These are phyloP conservation scores for Thera britannica DNA, from an alignment of 2,888 invertebrate species.

Conservation along the genomic window DNA sequence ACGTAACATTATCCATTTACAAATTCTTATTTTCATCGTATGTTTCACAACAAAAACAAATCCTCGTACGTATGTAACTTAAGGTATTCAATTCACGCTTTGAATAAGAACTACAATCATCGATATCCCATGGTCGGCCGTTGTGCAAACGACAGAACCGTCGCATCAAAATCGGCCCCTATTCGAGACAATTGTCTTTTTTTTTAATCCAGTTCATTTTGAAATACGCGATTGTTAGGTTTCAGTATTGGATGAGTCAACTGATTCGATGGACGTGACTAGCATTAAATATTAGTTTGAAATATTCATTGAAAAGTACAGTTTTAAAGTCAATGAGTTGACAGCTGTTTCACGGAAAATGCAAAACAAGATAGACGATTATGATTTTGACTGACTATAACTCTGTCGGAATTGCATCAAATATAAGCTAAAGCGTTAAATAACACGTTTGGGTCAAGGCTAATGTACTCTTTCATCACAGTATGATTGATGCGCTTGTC, in stretches of 20 bases:
- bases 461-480: conserved; percentile 1
- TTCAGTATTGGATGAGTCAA: conserved; percentile 34
- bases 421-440: not conserved
- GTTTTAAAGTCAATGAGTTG: conserved; percentile 8
- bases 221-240: conserved; percentile 22
- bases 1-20: not conserved
- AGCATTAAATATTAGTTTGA: conserved; percentile 18
- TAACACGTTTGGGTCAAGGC: conserved; percentile 2
- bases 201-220: conserved; percentile 28
- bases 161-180: conserved; percentile 29
- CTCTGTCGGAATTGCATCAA: not conserved
- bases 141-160: conserved; percentile 35
- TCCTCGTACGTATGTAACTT: not conserved
- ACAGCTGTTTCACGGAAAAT: conserved; percentile 1
- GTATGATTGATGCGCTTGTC: conserved; percentile 3
- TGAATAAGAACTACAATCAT: conserved; percentile 37
- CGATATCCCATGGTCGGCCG: conserved; percentile 36
- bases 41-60: conserved; percentile 7
- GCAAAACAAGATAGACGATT: not conserved
- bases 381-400: not conserved
- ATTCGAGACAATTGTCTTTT: conserved; percentile 32
- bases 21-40: not conserved
- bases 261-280: conserved; percentile 31
- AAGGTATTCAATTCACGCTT: conserved; percentile 25
- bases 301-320: conserved; percentile 7